A percentile compares a stretch with the other conserved stretches of the same genome.
phyloP scores from a whole-genome alignment of 2,888 invertebrate genomes.

The Sceliomorpha sp. region DNA sequence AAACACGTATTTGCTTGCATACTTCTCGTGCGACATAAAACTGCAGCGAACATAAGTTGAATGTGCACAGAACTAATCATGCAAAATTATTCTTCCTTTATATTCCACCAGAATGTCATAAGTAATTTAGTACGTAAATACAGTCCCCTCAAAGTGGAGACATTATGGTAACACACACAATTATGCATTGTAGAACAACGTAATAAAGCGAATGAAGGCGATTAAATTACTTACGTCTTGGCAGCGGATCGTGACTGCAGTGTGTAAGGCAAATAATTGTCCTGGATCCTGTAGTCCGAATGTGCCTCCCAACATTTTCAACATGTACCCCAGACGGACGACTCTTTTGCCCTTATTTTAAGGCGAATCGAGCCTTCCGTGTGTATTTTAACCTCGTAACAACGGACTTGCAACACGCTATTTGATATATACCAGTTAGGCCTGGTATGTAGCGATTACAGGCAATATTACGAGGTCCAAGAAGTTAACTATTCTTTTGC shows the following conservation, averaged over 20 bases:
- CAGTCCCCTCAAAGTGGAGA: slow-evolving; percentile 17
- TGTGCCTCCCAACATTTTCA: slow-evolving; percentile 27
- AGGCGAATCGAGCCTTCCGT: slow-evolving; percentile 20
- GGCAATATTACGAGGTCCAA: slow-evolving; percentile 14
- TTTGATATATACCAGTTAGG: slow-evolving; percentile 31
- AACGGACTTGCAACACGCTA: slow-evolving; percentile 34
- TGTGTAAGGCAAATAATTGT: slow-evolving; percentile 27
- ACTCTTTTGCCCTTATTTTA: slow-evolving; percentile 39
- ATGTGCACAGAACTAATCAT: background rate
- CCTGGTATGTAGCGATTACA: slow-evolving; percentile 21
- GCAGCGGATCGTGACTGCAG: slow-evolving; percentile 25
- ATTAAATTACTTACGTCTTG: slow-evolving; percentile 24
- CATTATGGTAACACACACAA: slow-evolving; percentile 28
- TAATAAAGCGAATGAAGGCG: slow-evolving; percentile 28
- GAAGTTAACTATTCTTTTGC: slow-evolving; percentile 10
- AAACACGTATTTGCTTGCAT: too few species aligned
- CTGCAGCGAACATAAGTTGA: background rate
- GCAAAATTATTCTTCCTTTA: background rate
- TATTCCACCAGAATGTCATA: background rate
- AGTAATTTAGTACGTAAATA: slow-evolving; percentile 8
- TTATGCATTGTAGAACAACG: slow-evolving; percentile 25
- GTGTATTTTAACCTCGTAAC: slow-evolving; percentile 33
- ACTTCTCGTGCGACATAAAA: too few species aligned
- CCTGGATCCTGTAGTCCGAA: slow-evolving; percentile 19
- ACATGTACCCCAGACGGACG: slow-evolving; percentile 24